Evolutionary conservation across 2,113 vertebrate genomes (phyloP), one percentile per base, ranked within the genome.

Genomic region (Physeter macrocephalus): DNA sequence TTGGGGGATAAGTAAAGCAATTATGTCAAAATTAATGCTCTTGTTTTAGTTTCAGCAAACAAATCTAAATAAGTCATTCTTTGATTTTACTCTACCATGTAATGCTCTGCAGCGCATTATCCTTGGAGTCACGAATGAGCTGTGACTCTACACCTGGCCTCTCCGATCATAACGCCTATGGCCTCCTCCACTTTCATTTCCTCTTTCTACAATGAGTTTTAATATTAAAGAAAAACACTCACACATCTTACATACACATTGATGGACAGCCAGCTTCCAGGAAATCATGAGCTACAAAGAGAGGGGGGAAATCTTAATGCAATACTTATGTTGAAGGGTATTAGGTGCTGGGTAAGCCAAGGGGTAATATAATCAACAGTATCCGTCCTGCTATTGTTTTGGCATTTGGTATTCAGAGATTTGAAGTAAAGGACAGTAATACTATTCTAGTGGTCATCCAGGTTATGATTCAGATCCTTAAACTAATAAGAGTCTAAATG

Each of bases 81-180:
- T 92, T 95, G 94, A 97, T 96, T 97, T 89, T 52, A 95, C 93
- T 93, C 93, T 54, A 57, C 94, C 52, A 2, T 93, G 94, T 97
- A 96, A 97, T 96, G 95, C 88, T 95, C 95, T 78, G 90, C 92
- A 78, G 94, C 87, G 96, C 96, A 96, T 96, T 96, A 96, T 74
- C 95, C 64, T 74, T 49, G 88, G 94, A 88, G 72, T 85, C 93
- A 95, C 5, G 46, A 96, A 64, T 18, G 92, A 92, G 74, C 90
- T 90, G 61, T 64, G 96, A 94, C 57, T 92, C 52, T 62, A 69
- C 90, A 96, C 97, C 93, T 97, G 97, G 97, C 97, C 94, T 97
- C 90, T 86, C 77, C 8, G 39, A 96, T 95, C 94, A 90, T 14
- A 77, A 83, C 6, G 93, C 93, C 66, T 93, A 34, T 3, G 77